Evolutionary conservation across 1,140 invertebrate species (phyloP).

Genomic region (Heliconius hermathena): DNA sequence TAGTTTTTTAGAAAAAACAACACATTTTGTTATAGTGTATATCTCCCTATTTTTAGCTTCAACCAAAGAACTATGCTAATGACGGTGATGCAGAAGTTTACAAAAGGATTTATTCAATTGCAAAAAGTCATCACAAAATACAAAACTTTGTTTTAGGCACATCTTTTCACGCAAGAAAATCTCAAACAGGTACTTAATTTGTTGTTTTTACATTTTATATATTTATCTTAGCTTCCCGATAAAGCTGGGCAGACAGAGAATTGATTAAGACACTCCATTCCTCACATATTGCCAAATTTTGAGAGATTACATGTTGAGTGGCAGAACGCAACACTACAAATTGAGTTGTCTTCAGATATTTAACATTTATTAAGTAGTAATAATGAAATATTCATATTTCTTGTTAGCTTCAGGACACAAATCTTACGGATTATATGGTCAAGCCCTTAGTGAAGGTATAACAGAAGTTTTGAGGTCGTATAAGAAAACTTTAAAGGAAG

Average conservation of each 20-base stretch:
- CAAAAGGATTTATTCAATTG: slow-evolving; percentile 64
- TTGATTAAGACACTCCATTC: too few relatives aligned
- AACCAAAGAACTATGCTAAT: slow-evolving; percentile 50
- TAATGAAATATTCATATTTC: slow-evolving; percentile 5
- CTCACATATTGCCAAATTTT: too few relatives aligned
- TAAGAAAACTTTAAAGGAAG: slow-evolving; percentile 68
- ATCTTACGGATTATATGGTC: slow-evolving; percentile 70
- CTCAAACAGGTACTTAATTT: slow-evolving; percentile 52
- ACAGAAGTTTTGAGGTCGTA: slow-evolving; percentile 72
- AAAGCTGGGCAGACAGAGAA: too few relatives aligned
- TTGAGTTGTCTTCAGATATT: too few relatives aligned
- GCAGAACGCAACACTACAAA: too few relatives aligned
- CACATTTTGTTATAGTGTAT: background rate
- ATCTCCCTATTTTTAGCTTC: slow-evolving; percentile 44
- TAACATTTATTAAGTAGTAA: background rate
- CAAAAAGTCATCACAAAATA: slow-evolving; percentile 68
- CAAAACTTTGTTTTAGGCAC: slow-evolving; percentile 62
- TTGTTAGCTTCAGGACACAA: slow-evolving; percentile 51
- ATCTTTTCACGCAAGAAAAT: slow-evolving; percentile 62
- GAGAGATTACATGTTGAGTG: too few relatives aligned
- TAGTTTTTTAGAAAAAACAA: background rate
- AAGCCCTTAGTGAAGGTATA: slow-evolving; percentile 78
- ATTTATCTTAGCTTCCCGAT: too few relatives aligned
- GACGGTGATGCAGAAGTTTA: slow-evolving; percentile 67
- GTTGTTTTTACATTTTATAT: background rate